Base-by-base conservation (phyloP, 1,140 invertebrate genomes). In the Adoxophyes honmai region DNA sequence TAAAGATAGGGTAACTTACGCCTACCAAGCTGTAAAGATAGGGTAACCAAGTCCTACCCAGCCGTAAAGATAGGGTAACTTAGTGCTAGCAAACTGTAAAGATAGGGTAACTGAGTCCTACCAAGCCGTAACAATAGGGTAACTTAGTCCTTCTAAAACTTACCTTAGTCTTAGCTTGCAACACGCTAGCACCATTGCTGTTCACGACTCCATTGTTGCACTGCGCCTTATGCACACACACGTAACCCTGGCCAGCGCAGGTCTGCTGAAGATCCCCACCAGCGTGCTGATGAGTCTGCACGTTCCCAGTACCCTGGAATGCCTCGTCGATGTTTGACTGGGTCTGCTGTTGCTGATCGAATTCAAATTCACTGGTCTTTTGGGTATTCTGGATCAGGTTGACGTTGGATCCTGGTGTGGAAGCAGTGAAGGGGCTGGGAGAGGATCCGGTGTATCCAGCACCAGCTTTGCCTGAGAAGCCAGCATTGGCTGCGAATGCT, bases 201-300 rank as follows among this genome's bases (percentile, higher is more conserved):
- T 78, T 90, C 10, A 91, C 89, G 6, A 90, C 89, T 51, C 92
- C 92, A 57, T 92, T 91, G 58, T 82, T 76, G 66, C 92, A 93
- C 57, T 90, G 86, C 0, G 89, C 57, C 48, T 89, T 91, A 0
- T 86, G 70, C 0, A 92, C 91, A 69, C 92, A 93, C 37, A 90
- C 88, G 68, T 89, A 90, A 39, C 90, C 90, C 21, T 85, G 72
- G 7, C 90, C 91, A 55, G 77, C 77, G 62, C 92, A 93, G 7
- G 86, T 83, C 59, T 89, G 81, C 54, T 86, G 79, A 52, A 89
- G 39, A 1, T 79, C 85, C 0, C 81, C 81, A n/a, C 62, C 78
- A 36, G 28, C 52, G 11, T 61, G 60, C 28, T 62, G 62, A 33
- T 72, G 63, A 14, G 54, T 69, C 9, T 65, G 66, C 10, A 84